Conservation (phyloP, 2,113 vertebrate species). For the Microcebus ravelobensis region DNA sequence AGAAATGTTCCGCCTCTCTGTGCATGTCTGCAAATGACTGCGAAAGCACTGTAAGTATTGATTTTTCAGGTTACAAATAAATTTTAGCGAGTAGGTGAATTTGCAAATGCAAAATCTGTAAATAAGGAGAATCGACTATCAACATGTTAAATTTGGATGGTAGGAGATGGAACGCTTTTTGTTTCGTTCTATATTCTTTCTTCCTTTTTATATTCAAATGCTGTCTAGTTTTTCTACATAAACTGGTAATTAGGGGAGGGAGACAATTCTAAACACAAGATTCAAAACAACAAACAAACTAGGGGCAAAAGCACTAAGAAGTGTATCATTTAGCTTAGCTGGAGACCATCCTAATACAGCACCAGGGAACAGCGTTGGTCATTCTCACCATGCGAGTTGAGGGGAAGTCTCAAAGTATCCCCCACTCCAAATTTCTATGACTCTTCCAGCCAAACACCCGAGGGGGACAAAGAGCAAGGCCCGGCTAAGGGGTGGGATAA, state of each 20-base stretch:
- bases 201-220: neutral
- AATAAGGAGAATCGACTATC: neutral
- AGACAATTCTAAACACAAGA: conserved; percentile 8
- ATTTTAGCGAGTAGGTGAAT: neutral
- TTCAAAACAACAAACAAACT: neutral
- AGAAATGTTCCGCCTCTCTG: fast-evolving
- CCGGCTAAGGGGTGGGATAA: neutral
- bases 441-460: neutral
- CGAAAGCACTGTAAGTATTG: neutral
- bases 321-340: neutral
- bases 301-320: neutral
- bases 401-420: neutral
- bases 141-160: neutral
- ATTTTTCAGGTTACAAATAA: neutral
- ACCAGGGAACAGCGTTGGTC: neutral
- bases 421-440: neutral
- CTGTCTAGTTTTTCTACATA: neutral
- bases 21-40: neutral
- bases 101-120: neutral
- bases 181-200: neutral
- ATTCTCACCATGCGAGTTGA: neutral
- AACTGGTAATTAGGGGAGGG: neutral
- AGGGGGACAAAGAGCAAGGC: neutral
- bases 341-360: neutral
- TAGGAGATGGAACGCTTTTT: neutral